Evolutionary conservation across 2,888 invertebrate species (phyloP), one percentile per base, ranked within the genome.

Genomic region (Himalopsyche tibetana): DNA sequence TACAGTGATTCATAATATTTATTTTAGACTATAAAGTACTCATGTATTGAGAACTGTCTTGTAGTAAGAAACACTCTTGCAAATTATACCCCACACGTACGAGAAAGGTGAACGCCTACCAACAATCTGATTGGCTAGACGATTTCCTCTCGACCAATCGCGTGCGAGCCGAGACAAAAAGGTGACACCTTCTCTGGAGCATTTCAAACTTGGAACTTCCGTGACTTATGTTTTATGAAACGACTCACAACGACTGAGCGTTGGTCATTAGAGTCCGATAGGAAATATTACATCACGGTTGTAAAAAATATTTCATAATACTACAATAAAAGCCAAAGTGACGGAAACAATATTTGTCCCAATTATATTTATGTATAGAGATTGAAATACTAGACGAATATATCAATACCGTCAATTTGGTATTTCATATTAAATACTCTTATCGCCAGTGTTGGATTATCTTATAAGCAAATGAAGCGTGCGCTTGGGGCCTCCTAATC

Each of bases 111-210:
- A 55, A 80, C 88, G 88, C 88, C 88, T 79, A 82, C 87, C 51
- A 69, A 82, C 74, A 38, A 74, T 85, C 84, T 80, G 56, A 88
- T 88, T 88, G 88, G 88, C 82, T 83, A 63, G 80, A 80, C 82
- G 82, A 80, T 84, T 86, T 86, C 88, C 84, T 74, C 85, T 84
- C 87, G 88, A 87, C 88, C 88, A 88, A 88, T 88, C 85, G 84
- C 85, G 80, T 38, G 80, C 74, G 79, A 80, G 45, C 83, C 74
- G 74, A 79, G 55, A 56, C 36, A 55, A 82, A 79, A 36, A 38
- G 86, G 83, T 55, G 80, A 87, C 87, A 83, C 87, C 87, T 83
- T 55, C 85, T 79, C 82, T 74, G 74, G 74, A 74, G 74, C 74
- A 74, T 74, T 74, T 74, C 74, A 74, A 74, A 74, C 74, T 74